Evolutionary conservation across 1,140 invertebrate species (phyloP).

Genomic region (Hyles euphorbiae): DNA sequence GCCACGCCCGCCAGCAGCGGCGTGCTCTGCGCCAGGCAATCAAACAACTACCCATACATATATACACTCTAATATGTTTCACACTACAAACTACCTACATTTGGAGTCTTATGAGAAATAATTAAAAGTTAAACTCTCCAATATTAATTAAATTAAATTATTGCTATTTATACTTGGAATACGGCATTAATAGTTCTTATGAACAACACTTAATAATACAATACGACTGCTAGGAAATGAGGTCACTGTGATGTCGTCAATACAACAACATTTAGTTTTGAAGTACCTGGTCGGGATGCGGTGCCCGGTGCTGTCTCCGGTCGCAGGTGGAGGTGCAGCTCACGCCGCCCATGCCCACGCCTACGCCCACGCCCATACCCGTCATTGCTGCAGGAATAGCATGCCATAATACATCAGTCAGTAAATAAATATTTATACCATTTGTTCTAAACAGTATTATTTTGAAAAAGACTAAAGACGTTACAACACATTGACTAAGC

Average conservation of each 20-base stretch:
- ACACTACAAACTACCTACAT: too few relatives aligned
- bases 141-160: too few relatives aligned
- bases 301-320: slow-evolving; percentile 35
- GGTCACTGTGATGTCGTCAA: neutral
- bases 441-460: neutral
- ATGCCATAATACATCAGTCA: neutral
- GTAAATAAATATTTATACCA: neutral
- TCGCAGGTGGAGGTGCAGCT: slow-evolving; percentile 57
- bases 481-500: neutral
- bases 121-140: too few relatives aligned
- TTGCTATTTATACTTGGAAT: too few relatives aligned
- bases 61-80: too few relatives aligned
- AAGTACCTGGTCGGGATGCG: slow-evolving; percentile 42
- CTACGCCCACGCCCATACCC: slow-evolving; percentile 42
- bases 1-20: slow-evolving; percentile 60
- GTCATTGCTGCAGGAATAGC: slow-evolving; percentile 49
- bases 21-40: slow-evolving; percentile 45
- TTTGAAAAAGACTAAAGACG: neutral
- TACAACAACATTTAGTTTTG: neutral
- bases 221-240: neutral
- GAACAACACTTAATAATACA: too few relatives aligned
- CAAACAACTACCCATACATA: neutral
- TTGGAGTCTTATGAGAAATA: too few relatives aligned
- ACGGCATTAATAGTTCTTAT: too few relatives aligned
- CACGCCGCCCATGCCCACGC: slow-evolving; percentile 40